These are phyloP conservation scores for Echiichthys vipera DNA, from an alignment of 2,797 vertebrate genomes.

Conservation along the genomic window DNA sequence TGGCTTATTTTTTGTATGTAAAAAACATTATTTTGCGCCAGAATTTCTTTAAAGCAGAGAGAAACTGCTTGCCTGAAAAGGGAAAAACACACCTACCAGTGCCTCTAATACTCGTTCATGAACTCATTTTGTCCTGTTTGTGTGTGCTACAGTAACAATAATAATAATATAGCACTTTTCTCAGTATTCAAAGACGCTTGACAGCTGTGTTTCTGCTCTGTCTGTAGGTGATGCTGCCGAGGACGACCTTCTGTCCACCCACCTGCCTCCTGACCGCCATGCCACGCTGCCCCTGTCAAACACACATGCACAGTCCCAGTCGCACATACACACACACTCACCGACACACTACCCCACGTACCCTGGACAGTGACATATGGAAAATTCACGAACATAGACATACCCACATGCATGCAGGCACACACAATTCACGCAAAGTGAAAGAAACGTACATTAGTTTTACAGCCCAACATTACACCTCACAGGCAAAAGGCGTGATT, in stretches of 20 bases:
- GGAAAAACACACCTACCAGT: neutral
- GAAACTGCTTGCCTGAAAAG: neutral
- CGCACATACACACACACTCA: slow-evolving; percentile 64
- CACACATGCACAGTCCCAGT: slow-evolving; percentile 73
- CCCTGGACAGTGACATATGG: slow-evolving; percentile 74
- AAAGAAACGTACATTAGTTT: slow-evolving; percentile 2
- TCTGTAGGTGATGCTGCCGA: slow-evolving; percentile 87
- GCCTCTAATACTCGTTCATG: neutral
- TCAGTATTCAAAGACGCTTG: too few species aligned
- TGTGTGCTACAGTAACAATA: neutral
- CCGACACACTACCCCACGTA: slow-evolving; percentile 76
- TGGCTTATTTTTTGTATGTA: too few species aligned
- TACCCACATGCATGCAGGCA: slow-evolving; percentile 35
- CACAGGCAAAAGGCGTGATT: slow-evolving; percentile 2
- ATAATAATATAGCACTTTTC: too few species aligned
- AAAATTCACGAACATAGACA: slow-evolving; percentile 25
- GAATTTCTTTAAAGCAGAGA: too few species aligned
- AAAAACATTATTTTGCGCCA: too few species aligned
- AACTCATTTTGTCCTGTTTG: neutral
- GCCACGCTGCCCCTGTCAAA: slow-evolving; percentile 68
- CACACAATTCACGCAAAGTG: slow-evolving; percentile 27
- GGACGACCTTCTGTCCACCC: slow-evolving; percentile 87
- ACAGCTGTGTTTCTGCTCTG: slow-evolving; percentile 25
- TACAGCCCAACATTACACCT: slow-evolving; percentile 30
- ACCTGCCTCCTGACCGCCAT: slow-evolving; percentile 65